Evolutionary conservation across 92 coral and sea anemone genomes (phyloP), one percentile per base, ranked within the genome.

Genomic region (Nematostella vectensis): DNA sequence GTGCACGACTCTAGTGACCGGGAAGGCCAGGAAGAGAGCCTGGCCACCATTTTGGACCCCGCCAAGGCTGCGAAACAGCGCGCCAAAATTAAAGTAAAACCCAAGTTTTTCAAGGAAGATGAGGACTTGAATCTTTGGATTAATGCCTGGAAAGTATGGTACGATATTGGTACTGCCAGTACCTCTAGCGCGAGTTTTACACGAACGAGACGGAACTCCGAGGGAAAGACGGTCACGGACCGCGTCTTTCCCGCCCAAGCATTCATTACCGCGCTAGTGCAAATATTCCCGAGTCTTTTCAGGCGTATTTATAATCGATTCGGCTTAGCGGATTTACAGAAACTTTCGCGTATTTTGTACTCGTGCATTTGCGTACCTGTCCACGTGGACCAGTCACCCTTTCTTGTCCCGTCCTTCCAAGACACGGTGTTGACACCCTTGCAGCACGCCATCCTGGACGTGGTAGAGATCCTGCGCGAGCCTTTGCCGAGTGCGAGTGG

Each of bases 111-210:
- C 67, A 58, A 71, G 33, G 99, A 89, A 37, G 95, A 70, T 11
- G 99, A 88, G 40, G 99, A 93, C 56, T 74, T 93, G 24, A 93
- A 93, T 50, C 62, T 93, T 22, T 93, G 99, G 99, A 72, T 83
- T 16, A 93, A 93, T 27, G 99, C 94, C 1, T 87, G 95, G 96
- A 81, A 95, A 2, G 99, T 87, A 1, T 93, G 99, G 99, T 77
- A 74, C 45, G 89, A 71, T 26, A 78, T 93, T 22, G 99, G 99
- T 0, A 67, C 58, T 31, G 78, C 93, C 3, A 87, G 96, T 11
- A 78, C 81, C 70, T 82, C 96, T 0, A 44, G 69, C 0, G 47
- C 82, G 22, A 63, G 62, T 48, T 44, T 78, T 11, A 58, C 75
- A 18, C 80, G 95, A 66, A 78, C 95, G 10, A 74, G 82, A 56